Evolutionary conservation across 2,113 vertebrate species (phyloP), one percentile per base, ranked within the genome.

Genomic region (Corythoichthys intestinalis): DNA sequence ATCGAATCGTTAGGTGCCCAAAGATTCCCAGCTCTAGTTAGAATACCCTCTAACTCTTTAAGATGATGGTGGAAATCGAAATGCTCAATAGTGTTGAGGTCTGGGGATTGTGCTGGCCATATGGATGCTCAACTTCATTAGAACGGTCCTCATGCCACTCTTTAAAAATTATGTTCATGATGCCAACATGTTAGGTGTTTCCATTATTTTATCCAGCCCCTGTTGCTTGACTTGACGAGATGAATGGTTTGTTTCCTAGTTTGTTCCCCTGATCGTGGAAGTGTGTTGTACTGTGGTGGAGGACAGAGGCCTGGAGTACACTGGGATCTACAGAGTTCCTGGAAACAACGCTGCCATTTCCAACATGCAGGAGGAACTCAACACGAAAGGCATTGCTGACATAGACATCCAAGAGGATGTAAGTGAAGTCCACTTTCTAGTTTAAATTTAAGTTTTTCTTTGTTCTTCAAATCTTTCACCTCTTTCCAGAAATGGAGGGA

Each of bases 341-440:
- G 97, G 97, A 56, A 99, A 99, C 88, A 99, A 98, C 9, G 94
- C 96, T 57, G 95, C 97, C 80, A 98, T 99, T 86, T 98, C 96
- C 74, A 98, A 91, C 87, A 95, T 99, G 96, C 97, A 99, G 69
- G 97, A 99, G 79, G 97, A 99, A 60, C 95, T 99, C 76, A 97
- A 93, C 88, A 90, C 94, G 89, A 96, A 94, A 90, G 96, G 96
- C 72, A 94, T 95, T 92, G 88, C 84, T 13, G 97, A 98, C 83
- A 96, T 98, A 12, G 95, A 99, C 77, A 77, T 93, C 82, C 93
- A 97, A 67, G 97, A 98, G 80, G 88, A 90, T 1, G 85, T 89
- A 70, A 88, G 90, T 87, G 72, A 9, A 37, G 20, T 28, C 20
- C 20, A 28, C 20, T 28, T 28, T 9, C 9, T 11, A 20, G 6